Base-by-base conservation (phyloP, 92 coral and sea anemone genomes). In the Meandrina meandrites region DNA sequence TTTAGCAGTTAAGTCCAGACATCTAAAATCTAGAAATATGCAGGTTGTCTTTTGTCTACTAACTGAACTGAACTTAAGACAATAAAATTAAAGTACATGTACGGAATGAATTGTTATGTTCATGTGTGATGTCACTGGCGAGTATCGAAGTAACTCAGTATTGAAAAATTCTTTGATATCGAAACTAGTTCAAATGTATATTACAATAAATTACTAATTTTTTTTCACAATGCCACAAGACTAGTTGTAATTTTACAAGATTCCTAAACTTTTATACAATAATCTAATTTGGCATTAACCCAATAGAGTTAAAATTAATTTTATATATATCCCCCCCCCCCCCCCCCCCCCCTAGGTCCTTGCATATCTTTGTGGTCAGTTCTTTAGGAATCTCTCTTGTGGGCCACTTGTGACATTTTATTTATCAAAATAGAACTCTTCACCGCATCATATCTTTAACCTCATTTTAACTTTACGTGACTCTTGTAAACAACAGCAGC, bases 171-270 rank as follows among this genome's bases (percentile, higher is more conserved):
- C 50, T 28, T 67, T n/a, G 68, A 40, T 62, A 85, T 85, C 60
- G 30, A 19, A 68, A 76, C 80, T 62, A 76, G 16, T 53, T 50
- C 75, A 66, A 32, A 47, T 75, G 62, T 62, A 88, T 57, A 82
- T 54, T 82, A 74, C 85, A 88, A 88, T 76, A 82, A 88, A 80
- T 67, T 82, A 83, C 66, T 87, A 30, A 45, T 83, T 75, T 30
- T 83, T 66, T 57, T 83, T 78, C 69, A 66, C 79, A 56, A 34
- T 27, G 66, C 75, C 48, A 53, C 84, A 68, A 67, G 50, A 60
- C 76, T 34, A 80, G 68, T 79, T 57, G 27, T 57, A 5, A 73
- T 79, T 19, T 32, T 79, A 79, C 83, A 79, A 34, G 40, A 58
- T 35, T 58, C 53, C 54, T 13, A 34, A 35, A 17, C 10, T 22